Percentiles rank a stretch among this genome's conserved stretches.
phyloP scores from a whole-genome alignment of 2,797 vertebrate genomes.

The Emydoidea blandingii region DNA sequence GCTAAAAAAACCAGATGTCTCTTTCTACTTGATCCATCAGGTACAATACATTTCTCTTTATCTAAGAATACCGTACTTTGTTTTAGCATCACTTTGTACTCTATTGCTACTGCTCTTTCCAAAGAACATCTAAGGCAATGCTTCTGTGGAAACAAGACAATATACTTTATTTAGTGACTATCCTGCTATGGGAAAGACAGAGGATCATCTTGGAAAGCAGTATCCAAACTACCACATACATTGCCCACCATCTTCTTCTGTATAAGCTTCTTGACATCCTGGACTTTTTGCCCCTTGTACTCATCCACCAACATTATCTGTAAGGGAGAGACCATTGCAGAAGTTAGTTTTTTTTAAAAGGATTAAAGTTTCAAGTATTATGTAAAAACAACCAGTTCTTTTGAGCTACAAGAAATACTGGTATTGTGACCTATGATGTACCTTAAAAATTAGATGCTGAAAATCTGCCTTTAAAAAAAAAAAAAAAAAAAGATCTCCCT shows the following conservation, averaged over 20 bases:
- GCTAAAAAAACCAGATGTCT: background rate
- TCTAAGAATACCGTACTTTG: background rate
- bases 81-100: background rate
- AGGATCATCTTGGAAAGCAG: background rate
- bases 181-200: background rate
- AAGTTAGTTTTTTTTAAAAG: background rate
- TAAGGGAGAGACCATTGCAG: background rate
- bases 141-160: background rate
- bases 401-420: background rate
- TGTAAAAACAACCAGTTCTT: background rate
- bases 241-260: conserved; percentile 94
- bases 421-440: background rate
- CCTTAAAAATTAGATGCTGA: conserved; percentile 26
- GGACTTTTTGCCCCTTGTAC: conserved; percentile 94
- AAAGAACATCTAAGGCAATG: background rate
- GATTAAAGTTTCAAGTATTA: background rate
- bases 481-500: background rate
- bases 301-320: conserved; percentile 96
- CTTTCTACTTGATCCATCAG: background rate
- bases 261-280: conserved; percentile 95
- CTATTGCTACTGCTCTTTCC: background rate
- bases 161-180: background rate
- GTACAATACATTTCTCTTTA: background rate
- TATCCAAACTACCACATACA: conserved; percentile 75
- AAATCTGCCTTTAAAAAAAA: background rate